phyloP scores from a whole-genome alignment of 2,113 vertebrate genomes.

The rat (Rattus norvegicus) region GRCr8 NC_086033.1:54431001-54431500 shows the following conservation, averaged over 20 bases:
- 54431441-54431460: neutral
- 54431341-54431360: neutral
- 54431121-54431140: neutral
- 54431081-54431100: neutral
- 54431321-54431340: neutral
- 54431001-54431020: neutral
- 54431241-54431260: neutral
- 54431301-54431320: neutral
- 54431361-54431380: neutral
- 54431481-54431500: neutral
- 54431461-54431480: neutral
- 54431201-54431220: neutral
- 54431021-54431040: neutral
- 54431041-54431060: neutral
- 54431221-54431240: neutral
- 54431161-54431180: neutral
- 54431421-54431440: neutral
- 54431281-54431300: neutral
- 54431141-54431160: neutral
- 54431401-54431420: neutral
- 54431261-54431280: neutral
- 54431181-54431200: neutral
- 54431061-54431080: neutral
- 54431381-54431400: neutral
- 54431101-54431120: neutral